Evolutionary conservation across 2,113 vertebrate genomes (phyloP).

Genomic region (Macrotis lagotis): DNA sequence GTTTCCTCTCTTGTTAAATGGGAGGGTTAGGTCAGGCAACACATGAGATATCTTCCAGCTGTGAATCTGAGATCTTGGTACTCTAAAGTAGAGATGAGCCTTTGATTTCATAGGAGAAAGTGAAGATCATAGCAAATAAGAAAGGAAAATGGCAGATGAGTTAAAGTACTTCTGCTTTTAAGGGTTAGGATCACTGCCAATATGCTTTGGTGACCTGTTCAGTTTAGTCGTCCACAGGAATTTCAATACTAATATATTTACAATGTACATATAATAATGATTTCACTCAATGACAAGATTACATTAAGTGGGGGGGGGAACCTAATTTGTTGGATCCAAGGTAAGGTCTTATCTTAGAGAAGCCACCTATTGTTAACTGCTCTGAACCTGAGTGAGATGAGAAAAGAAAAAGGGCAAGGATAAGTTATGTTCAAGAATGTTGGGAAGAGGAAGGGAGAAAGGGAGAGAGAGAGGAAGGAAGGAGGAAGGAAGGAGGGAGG

Average conservation of each 20-base stretch:
- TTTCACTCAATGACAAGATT: slow-evolving; percentile 55
- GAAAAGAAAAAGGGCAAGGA: neutral
- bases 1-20: neutral
- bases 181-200: slow-evolving; percentile 61
- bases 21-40: neutral
- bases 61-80: neutral
- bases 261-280: slow-evolving; percentile 61
- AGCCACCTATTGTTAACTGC: slow-evolving; percentile 40
- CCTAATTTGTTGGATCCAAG: slow-evolving; percentile 66
- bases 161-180: slow-evolving; percentile 39
- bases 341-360: slow-evolving; percentile 29
- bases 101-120: neutral
- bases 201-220: slow-evolving; percentile 70
- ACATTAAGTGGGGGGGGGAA: slow-evolving; percentile 38
- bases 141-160: slow-evolving; percentile 37
- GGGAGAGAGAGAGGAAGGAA: neutral
- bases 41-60: neutral
- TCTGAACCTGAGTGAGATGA: slow-evolving; percentile 30
- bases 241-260: slow-evolving; percentile 57
- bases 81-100: neutral
- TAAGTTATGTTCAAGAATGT: slow-evolving; percentile 39
- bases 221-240: slow-evolving; percentile 65
- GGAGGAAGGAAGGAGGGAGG: neutral
- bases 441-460: neutral
- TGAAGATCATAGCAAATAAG: neutral